A percentile compares a stretch with the other conserved stretches of the same genome.
These are phyloP conservation scores for Sebastiscus albofasciatus DNA, from an alignment of 2,797 vertebrate genomes.

Conservation along the genomic window DNA sequence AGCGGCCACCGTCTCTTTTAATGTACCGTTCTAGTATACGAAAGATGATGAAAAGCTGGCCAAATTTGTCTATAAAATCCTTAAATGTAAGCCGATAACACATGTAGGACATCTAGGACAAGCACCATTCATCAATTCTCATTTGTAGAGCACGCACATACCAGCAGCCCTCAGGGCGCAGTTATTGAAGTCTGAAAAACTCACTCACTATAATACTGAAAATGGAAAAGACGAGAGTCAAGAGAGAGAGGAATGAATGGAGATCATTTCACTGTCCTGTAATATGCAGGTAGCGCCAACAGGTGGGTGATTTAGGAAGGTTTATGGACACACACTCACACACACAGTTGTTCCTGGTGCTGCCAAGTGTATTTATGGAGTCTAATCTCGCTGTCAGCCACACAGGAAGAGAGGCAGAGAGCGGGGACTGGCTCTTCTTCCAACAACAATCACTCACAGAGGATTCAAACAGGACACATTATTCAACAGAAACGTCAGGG, in stretches of 20 bases:
- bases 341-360: conserved; percentile 35
- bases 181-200: conserved; percentile 40
- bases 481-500: conserved; percentile 65
- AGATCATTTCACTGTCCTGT: conserved; percentile 16
- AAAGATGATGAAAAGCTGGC: not conserved
- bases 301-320: conserved; percentile 53
- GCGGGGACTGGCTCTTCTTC: conserved; percentile 50
- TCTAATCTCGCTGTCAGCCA: conserved; percentile 73
- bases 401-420: conserved; percentile 60
- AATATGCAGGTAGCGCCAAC: conserved; percentile 40
- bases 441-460: conserved; percentile 66
- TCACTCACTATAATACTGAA: conserved; percentile 37
- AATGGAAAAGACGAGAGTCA: conserved; percentile 24
- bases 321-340: conserved; percentile 27
- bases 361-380: conserved; percentile 75
- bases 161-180: conserved; percentile 35
- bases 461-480: conserved; percentile 68
- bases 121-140: conserved; percentile 55
- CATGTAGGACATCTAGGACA: conserved; percentile 49
- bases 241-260: not conserved
- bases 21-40: not conserved
- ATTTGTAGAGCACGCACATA: conserved; percentile 47
- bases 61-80: conserved; percentile 14
- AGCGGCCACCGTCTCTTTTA: conserved; percentile 8
- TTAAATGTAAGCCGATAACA: conserved; percentile 34